A percentile compares a stretch with the other conserved stretches of the same genome.
Conservation (phyloP, 2,888 invertebrate genomes). For the Diarsia brunnea region DNA sequence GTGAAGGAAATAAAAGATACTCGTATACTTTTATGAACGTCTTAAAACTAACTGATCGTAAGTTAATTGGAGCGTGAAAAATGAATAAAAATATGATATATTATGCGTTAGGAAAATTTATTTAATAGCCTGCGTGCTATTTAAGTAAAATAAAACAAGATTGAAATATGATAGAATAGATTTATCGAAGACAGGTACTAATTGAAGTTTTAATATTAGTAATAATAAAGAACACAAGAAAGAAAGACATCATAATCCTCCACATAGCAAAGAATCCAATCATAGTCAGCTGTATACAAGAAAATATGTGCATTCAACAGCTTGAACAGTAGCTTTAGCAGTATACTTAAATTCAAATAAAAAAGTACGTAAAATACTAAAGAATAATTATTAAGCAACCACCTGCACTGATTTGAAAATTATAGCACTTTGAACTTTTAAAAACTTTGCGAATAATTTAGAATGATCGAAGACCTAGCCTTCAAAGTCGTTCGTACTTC, state of each 20-base stretch:
- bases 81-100: slow-evolving; percentile 7
- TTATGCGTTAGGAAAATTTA: not conserved
- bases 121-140: slow-evolving; percentile 29
- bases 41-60: not conserved
- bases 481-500: not conserved
- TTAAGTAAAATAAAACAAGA: slow-evolving; percentile 5
- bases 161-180: not conserved
- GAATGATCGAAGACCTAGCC: not conserved
- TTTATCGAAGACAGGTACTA: not conserved
- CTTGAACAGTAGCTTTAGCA: not conserved
- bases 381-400: no score
- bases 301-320: not conserved
- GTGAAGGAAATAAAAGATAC: not conserved
- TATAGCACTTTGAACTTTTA: not conserved
- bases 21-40: not conserved
- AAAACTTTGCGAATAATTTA: not conserved
- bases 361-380: slow-evolving; percentile 2
- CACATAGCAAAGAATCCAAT: not conserved
- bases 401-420: not conserved
- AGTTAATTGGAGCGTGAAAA: slow-evolving; percentile 10
- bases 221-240: not conserved
- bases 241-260: not conserved
- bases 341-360: not conserved
- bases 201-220: not conserved
- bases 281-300: no score